Conservation (phyloP, 2,797 vertebrate genomes). For the Ambastaia sidthimunki region DNA sequence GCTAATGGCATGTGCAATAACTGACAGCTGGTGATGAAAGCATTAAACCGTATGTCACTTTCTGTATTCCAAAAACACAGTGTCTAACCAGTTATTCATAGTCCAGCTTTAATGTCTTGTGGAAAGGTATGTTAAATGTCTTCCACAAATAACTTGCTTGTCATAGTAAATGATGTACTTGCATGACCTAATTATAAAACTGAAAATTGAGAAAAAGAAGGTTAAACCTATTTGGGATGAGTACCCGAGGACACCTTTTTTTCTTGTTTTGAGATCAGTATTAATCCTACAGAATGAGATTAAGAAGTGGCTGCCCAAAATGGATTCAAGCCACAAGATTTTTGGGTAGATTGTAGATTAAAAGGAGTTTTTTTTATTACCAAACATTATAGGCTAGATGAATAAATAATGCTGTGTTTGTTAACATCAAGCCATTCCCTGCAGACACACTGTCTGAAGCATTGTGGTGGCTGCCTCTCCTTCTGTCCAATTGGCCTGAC, state of each 20-base stretch:
- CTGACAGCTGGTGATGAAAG: slow-evolving; percentile 5
- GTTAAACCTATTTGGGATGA: slow-evolving; percentile 18
- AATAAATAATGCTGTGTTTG: neutral
- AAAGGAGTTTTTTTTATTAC: neutral
- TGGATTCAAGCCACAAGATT: neutral
- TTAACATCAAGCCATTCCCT: neutral
- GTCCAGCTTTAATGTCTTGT: neutral
- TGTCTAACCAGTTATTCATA: neutral
- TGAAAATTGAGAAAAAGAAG: neutral
- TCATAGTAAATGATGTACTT: slow-evolving; percentile 4
- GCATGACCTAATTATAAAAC: slow-evolving; percentile 29
- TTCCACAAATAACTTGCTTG: slow-evolving; percentile 53
- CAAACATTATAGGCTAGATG: too few species aligned
- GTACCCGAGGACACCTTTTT: neutral
- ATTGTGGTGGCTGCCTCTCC: slow-evolving; percentile 1
- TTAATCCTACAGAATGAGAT: slow-evolving; percentile 20
- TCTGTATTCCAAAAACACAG: neutral
- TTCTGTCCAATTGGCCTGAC: slow-evolving; percentile 18
- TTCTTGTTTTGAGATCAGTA: slow-evolving; percentile 6
- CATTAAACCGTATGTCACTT: neutral
- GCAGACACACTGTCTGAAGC: slow-evolving; percentile 4
- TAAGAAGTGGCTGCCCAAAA: neutral
- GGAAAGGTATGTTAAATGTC: slow-evolving; percentile 6
- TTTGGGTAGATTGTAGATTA: neutral
- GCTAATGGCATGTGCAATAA: slow-evolving; percentile 1